Evolutionary conservation across 2,797 vertebrate species (phyloP), one percentile per base, ranked within the genome.

Genomic region (Enteromius afrohamiltoni): DNA sequence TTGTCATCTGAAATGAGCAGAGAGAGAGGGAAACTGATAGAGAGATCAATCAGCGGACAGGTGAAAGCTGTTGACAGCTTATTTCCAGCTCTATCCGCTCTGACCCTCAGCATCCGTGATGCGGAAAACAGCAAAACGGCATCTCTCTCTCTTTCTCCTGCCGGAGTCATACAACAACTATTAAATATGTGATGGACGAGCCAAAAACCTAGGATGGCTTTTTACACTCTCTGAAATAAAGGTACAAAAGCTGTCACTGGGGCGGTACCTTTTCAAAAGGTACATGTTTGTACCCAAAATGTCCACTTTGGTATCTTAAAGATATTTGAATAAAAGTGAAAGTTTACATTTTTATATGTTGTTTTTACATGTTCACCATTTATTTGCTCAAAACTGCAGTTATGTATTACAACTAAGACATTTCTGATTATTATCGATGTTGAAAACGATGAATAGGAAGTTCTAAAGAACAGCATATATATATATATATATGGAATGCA

Each of bases 1-100:
- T n/a, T 58, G 65, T 75, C 75, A 64, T 75, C 68, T 84, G 82
- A 55, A 79, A 64, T 29, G 83, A 80, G 40, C 23, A 60, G 49
- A 60, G 31, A 49, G 37, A 58, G 77, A 67, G 65, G 79, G 47
- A 78, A 11, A 58, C 23, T 16, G 53, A 71, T 34, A 80, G 83
- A 85, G 79, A 85, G 80, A 85, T 86, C 79, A 88, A 80, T 89
- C 79, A 85, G 82, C 45, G 75, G 77, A 88, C 65, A 51, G 87
- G 84, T 87, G 79, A 85, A 85, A 86, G 77, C 73, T 70, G 19
- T 31, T 85, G 85, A 87, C 86, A 83, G 82, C 85, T 87, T 83
- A 85, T 86, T 88, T 83, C 80, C 49, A 19, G 31, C 31, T 70
- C 70, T 3, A 51, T 80, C 76, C 81, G 65, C 67, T 82, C 34